Evolutionary conservation across 2,113 vertebrate species (phyloP), one percentile per base, ranked within the genome.

Genomic region (Echinops telfairi): DNA sequence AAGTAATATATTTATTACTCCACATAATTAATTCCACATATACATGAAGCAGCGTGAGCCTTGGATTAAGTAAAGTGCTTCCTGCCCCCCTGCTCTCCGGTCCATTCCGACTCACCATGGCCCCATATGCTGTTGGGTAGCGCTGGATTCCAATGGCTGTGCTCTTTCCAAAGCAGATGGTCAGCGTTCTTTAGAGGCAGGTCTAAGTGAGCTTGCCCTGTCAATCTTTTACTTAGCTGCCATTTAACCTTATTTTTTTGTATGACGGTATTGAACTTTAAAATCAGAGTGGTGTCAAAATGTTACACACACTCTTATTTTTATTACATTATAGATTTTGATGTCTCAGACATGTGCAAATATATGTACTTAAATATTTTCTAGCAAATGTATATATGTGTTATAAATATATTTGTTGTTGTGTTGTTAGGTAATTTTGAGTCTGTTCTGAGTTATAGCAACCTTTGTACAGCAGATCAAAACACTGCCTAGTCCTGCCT

Each of bases 221-320:
- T 20, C 70, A 33, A 19, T 6, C 20, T 36, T 36, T 71, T 71
- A 9, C 31, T 71, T 73, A 73, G 1, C 36, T 22, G 22, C n/a
- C 8, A 36, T 19, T 36, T 36, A 36, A 36, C 71, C 4, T 47
- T 80, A n/a, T 36, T 68, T 80, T 36, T 66, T 90, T 83, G 78
- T 23, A 80, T 43, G 19, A 36, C 40, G 27, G 23, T 70, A 71
- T 27, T 0, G 76, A 78, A 47, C 20, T 80, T 92, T 22, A 80
- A 93, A 91, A 57, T 85, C 68, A 71, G 53, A 87, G 31, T 22
- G 43, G 88, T 77, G 4, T 36, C 16, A 86, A 79, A 60, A 76
- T 27, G 0, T 71, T 87, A 62, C 90, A 64, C 11, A 62, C 80
- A 17, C 73, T 75, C 68, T 88, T 60, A 40, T 47, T 64, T 53